Conservation (phyloP, 2,113 vertebrate genomes). For the Phyllostomus hastatus region DNA sequence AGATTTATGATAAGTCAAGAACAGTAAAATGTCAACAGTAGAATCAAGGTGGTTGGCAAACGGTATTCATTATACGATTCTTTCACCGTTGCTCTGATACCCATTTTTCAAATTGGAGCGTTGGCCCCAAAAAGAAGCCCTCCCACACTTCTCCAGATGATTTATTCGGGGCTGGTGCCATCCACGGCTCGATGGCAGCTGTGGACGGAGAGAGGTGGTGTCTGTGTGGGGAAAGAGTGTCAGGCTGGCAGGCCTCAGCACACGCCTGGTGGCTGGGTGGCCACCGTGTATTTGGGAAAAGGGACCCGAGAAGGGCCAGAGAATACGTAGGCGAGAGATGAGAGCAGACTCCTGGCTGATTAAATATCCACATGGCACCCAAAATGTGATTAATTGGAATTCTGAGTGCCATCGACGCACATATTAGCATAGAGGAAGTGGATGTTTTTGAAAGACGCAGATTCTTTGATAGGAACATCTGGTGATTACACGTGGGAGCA, state of each 20-base stretch:
- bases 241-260: neutral
- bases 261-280: neutral
- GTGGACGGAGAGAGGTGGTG: neutral
- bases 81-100: neutral
- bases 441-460: constrained; percentile 33
- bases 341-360: neutral
- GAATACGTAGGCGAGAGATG: neutral
- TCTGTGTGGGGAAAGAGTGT: neutral
- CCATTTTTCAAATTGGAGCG: neutral
- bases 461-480: constrained; percentile 5
- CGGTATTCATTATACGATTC: neutral
- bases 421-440: neutral
- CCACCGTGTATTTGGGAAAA: neutral
- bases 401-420: neutral
- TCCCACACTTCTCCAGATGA: neutral
- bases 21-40: neutral
- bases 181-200: neutral
- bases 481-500: neutral
- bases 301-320: neutral
- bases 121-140: neutral
- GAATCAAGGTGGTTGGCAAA: neutral
- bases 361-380: neutral
- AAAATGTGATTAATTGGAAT: neutral
- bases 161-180: neutral
- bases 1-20: neutral